Conservation (phyloP, 1,140 invertebrate species). For the Sesamia nonagrioides region DNA sequence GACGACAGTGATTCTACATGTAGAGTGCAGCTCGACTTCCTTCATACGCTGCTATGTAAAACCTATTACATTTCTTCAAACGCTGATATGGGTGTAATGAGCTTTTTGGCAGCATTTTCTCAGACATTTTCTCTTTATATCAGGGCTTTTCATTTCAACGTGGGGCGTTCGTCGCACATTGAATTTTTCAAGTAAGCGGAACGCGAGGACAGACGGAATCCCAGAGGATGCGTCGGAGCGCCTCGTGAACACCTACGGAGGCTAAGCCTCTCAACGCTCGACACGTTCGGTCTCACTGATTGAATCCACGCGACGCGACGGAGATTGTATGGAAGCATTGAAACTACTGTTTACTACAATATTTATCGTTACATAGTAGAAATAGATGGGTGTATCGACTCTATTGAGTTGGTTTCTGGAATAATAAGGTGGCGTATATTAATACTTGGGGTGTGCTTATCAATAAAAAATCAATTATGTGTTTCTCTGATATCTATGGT, state of each 20-base stretch:
- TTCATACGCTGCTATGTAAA: conserved; percentile 42
- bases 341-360: not conserved
- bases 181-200: conserved; percentile 71
- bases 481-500: too few relatives aligned
- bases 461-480: too few relatives aligned
- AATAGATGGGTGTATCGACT: not conserved
- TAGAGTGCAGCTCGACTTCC: conserved; percentile 4
- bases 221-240: conserved; percentile 68
- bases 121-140: conserved; percentile 56
- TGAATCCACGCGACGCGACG: conserved; percentile 50
- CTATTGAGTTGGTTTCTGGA: too few relatives aligned
- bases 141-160: conserved; percentile 54
- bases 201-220: conserved; percentile 61
- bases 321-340: conserved; percentile 13
- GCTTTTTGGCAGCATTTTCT: conserved; percentile 54
- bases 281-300: conserved; percentile 53
- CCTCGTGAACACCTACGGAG: conserved; percentile 60
- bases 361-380: not conserved
- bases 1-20: conserved; percentile 16
- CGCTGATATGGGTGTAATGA: conserved; percentile 53
- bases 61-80: conserved; percentile 43
- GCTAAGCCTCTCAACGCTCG: conserved; percentile 65
- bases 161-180: conserved; percentile 60
- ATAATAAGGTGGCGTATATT: too few relatives aligned
- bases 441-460: too few relatives aligned